Base-by-base conservation (phyloP, 2,113 vertebrate genomes). In the Puffinus mauretanicus region DNA sequence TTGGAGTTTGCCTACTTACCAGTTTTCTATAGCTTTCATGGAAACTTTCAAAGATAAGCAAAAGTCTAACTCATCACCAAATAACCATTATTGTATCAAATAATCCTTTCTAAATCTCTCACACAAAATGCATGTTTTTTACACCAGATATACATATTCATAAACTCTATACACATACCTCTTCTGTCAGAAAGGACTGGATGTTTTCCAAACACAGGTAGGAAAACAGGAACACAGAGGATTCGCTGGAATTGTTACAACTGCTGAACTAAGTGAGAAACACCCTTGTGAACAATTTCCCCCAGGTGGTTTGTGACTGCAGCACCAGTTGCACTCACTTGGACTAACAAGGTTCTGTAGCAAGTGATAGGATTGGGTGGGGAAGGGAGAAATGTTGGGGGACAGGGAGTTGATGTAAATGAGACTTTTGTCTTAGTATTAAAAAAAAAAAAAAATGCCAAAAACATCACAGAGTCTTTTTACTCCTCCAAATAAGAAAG, bases 181-280 rank as follows among this genome's bases (percentile, higher is more conserved):
- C 6, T 55, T 42, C 11, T 5, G 0, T 2, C 17, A 15, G 13
- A 20, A 34, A 46, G 15, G 12, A 13, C 2, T 5, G 3, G 14
- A 30, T 21, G 3, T 1, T 76, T 49, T 25, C 29, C 15, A 47
- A 36, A 25, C 0, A 4, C 10, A 58, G 2, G 2, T 0, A n/a
- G 5, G 1, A 58, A n/a, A 24, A 17, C 0, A 36, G 6, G 4
- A 58, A 18, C 24, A 32, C 16, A 51, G 9, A 82, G 1, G 1
- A 5, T 4, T 8, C n/a, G 4, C 9, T 25, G 4, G 4, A 21
- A 16, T 2, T 11, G 6, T 12, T 44, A 3, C 25, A 55, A 11
- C 2, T 19, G 5, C n/a, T 20, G 25, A 13, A 10, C 16, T 22
- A 29, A 40, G 7, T 6, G 16, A 55, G 47, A 4, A 81, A 38